Percentiles rank a stretch among this genome's conserved stretches.
Conservation (phyloP, 53 echinoderm and acorn worm species). For the Stichopus horrens region DNA sequence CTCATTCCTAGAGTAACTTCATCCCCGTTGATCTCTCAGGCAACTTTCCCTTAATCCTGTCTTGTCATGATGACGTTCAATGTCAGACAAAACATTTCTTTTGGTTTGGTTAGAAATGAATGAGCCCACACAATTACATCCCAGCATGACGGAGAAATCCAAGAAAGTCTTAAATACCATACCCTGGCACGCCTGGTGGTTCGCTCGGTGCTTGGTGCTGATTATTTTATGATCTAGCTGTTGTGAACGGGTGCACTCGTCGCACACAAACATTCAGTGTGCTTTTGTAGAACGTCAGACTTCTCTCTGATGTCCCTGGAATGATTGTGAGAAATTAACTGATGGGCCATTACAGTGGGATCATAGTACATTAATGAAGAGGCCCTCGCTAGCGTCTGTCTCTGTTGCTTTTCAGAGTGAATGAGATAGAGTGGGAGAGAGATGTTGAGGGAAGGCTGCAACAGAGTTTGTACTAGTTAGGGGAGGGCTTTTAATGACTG, state of each 20-base stretch:
- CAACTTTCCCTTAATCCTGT: no score
- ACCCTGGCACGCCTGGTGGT: not conserved
- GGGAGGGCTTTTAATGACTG: not conserved
- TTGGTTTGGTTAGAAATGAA: not conserved
- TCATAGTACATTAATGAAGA: conserved; percentile 10
- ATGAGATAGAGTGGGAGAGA: not conserved
- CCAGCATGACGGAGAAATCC: not conserved
- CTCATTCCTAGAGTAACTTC: not conserved
- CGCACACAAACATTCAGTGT: no score
- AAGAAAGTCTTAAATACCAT: conserved; percentile 1
- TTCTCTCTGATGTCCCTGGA: not conserved
- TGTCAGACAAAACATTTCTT: not conserved
- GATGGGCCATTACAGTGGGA: conserved; percentile 30
- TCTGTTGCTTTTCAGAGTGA: no score
- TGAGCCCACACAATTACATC: not conserved
- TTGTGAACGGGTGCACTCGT: no score
- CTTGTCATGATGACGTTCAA: not conserved
- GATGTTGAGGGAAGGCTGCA: not conserved
- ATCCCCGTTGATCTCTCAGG: no score
- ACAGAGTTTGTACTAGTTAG: not conserved
- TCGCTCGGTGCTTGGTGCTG: not conserved
- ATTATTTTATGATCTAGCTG: no score
- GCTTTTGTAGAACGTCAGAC: not conserved
- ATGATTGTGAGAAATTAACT: conserved; percentile 6
- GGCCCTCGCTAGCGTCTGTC: not conserved